phyloP scores from a whole-genome alignment of 2,113 vertebrate species.

The Poeciliopsis turrubarensis region DNA sequence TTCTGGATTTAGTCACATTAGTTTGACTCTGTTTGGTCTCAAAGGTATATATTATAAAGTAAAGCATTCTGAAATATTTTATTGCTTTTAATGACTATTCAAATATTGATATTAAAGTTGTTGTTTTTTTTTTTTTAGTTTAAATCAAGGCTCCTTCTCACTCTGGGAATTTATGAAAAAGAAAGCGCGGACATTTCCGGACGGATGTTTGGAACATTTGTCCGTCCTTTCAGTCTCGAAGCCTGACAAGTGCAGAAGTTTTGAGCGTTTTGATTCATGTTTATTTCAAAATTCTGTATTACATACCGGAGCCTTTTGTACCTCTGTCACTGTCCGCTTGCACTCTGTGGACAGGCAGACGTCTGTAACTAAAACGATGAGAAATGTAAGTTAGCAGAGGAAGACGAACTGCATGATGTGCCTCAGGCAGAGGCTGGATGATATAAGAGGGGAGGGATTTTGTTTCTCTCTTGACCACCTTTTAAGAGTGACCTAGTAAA shows the following conservation, averaged over 20 bases:
- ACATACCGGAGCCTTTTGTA: background rate
- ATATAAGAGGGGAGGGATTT: constrained; percentile 56
- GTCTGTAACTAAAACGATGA: constrained; percentile 42
- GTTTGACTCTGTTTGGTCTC: constrained; percentile 14
- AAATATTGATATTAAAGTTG: background rate
- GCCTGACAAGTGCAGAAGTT: too few species aligned
- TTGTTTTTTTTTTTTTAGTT: background rate
- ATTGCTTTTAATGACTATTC: constrained; percentile 13
- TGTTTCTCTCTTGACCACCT: constrained; percentile 56
- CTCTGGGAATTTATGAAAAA: background rate
- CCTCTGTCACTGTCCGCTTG: constrained; percentile 6
- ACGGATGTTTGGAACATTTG: background rate
- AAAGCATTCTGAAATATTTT: constrained; percentile 1
- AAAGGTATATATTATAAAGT: background rate
- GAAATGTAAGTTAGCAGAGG: constrained; percentile 32
- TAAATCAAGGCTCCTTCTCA: background rate
- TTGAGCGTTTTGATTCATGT: too few species aligned
- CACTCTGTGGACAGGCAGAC: constrained; percentile 5
- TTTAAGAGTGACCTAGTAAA: constrained; percentile 63
- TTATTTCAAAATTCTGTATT: too few species aligned
- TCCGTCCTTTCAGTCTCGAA: background rate
- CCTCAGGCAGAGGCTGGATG: constrained; percentile 52
- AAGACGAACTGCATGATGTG: constrained; percentile 40
- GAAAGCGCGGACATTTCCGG: background rate
- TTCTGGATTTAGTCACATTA: constrained; percentile 39